These are phyloP conservation scores for Lissocephala sabroskyi DNA, from an alignment of 2,888 invertebrate species.

Conservation along the genomic window DNA sequence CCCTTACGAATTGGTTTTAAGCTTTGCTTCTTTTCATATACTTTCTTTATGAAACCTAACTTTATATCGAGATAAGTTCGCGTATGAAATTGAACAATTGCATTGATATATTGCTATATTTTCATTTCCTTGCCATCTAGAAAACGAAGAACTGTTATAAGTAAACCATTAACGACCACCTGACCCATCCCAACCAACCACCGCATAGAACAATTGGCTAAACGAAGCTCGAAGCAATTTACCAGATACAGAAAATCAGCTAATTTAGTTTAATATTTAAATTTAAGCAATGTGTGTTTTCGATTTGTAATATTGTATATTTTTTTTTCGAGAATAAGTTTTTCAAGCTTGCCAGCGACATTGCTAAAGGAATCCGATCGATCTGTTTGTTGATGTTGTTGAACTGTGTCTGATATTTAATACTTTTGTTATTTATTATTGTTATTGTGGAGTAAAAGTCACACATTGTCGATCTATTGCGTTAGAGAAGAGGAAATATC, in stretches of 20 bases:
- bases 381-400: slow-evolving; percentile 50
- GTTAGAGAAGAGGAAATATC: slow-evolving; percentile 3
- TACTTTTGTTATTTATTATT: slow-evolving; percentile 52
- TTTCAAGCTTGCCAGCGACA: no score
- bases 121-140: slow-evolving; percentile 46
- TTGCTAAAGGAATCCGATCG: slow-evolving; percentile 17
- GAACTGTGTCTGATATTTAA: slow-evolving; percentile 61
- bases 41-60: no score
- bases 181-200: slow-evolving; percentile 31
- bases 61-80: no score
- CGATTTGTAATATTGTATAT: no score
- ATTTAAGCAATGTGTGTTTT: no score
- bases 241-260: no score
- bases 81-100: slow-evolving; percentile 16
- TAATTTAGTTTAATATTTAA: slow-evolving; percentile 12
- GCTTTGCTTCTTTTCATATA: not conserved
- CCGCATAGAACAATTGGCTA: slow-evolving; percentile 33
- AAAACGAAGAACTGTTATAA: slow-evolving; percentile 49
- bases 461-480: slow-evolving; percentile 17
- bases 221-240: slow-evolving; percentile 18
- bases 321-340: no score
- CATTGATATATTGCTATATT: slow-evolving; percentile 56
- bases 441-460: slow-evolving; percentile 17
- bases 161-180: slow-evolving; percentile 12
- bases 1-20: not conserved